Base-by-base conservation (phyloP, 1,140 invertebrate genomes). In the Halesus radiatus region DNA sequence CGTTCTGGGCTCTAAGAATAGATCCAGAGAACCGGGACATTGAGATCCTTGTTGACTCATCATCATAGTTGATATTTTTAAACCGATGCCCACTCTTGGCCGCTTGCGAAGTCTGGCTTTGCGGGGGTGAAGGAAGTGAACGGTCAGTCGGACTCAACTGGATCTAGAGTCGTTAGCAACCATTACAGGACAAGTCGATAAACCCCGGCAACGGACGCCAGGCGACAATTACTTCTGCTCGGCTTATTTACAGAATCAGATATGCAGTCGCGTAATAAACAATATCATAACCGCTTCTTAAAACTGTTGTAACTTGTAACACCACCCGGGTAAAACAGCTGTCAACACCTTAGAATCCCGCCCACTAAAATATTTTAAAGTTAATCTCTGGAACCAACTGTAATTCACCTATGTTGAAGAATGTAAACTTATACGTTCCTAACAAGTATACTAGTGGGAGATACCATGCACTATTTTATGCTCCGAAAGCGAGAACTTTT, bases 121-220 rank as follows among this genome's bases (percentile, higher is more conserved):
- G 72, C 72, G 72, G 72, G 72, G 72, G 72, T 45, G 53, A 75
- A 75, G 72, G 72, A 75, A 75, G 72, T 72, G 68, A 72, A 52
- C 72, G 26, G 72, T 58, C 72, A 58, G 29, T 20, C 23, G 52
- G 54, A 32, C 26, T 29, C 26, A 29, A 29, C 72, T 75, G 72
- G 72, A 75, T 58, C 54, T 75, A 58, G 53, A 56, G 72, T 75
- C 72, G 72, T 75, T 75, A 75, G 72, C 54, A 26, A 20, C 72
- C 72, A 75, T 58, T 75, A 58, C 54, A 45, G 72, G 32, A 75
- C 72, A 56, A 75, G 54, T 75, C 72, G 29, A 58, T 75, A 75
- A 58, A 56, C 54, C 72, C 72, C 58, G 72, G 15, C 72, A 32
- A 29, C 29, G 72, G 72, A 75, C 72, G 54, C 23, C 58, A 72